Evolutionary conservation across 1,140 invertebrate genomes (phyloP).

Genomic region (Trichonephila inaurata): DNA sequence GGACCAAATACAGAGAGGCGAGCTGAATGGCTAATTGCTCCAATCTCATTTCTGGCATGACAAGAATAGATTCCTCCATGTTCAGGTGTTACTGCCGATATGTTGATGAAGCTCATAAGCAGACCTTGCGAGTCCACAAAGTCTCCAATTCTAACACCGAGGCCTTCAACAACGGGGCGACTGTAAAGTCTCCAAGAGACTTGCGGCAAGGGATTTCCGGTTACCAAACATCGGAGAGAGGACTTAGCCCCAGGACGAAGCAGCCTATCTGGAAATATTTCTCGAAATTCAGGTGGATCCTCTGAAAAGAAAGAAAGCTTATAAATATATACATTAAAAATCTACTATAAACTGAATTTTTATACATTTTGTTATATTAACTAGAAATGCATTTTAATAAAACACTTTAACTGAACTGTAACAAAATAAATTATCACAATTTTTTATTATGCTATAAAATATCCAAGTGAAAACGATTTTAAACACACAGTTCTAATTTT

Average conservation of each 20-base stretch:
- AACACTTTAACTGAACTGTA: no score
- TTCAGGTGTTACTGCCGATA: slow-evolving; percentile 81
- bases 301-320: slow-evolving; percentile 78
- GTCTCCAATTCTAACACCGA: slow-evolving; percentile 79
- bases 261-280: slow-evolving; percentile 91
- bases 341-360: no score
- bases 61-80: slow-evolving; percentile 80
- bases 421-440: no score
- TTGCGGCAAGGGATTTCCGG: slow-evolving; percentile 91
- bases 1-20: slow-evolving; percentile 78
- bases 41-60: slow-evolving; percentile 76
- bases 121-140: slow-evolving; percentile 79
- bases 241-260: slow-evolving; percentile 92
- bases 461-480: no score
- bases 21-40: slow-evolving; percentile 75
- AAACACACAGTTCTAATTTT: no score
- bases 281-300: slow-evolving; percentile 80
- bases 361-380: no score
- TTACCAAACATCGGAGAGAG: slow-evolving; percentile 93
- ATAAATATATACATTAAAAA: background rate
- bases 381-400: no score
- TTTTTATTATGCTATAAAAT: no score
- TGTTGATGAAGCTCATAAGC: slow-evolving; percentile 82
- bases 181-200: slow-evolving; percentile 81
- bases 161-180: slow-evolving; percentile 77